Evolutionary conservation across 2,113 vertebrate species (phyloP).

Genomic region (Anolis carolinensis): DNA sequence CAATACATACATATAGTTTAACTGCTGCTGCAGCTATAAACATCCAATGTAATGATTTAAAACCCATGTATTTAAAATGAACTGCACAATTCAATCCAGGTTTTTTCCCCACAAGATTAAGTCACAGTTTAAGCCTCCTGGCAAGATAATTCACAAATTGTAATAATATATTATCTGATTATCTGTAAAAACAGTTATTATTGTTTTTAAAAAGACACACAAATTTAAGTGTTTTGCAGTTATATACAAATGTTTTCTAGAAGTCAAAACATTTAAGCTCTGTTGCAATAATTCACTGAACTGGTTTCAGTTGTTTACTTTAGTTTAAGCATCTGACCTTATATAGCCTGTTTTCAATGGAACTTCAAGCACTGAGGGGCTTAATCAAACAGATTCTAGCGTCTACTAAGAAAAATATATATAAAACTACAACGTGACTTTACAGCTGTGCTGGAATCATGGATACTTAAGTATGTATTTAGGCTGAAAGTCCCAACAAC

Average conservation of each 20-base stretch:
- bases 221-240: background rate
- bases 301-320: background rate
- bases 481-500: background rate
- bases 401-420: background rate
- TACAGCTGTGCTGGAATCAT: background rate
- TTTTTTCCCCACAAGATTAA: background rate
- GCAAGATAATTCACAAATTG: background rate
- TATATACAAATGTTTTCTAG: conserved; percentile 1
- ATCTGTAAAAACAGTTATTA: background rate
- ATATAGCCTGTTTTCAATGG: background rate
- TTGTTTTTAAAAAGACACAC: background rate
- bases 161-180: background rate
- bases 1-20: background rate
- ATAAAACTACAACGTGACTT: background rate
- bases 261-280: background rate
- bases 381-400: rapidly evolving
- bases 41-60: background rate
- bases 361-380: background rate
- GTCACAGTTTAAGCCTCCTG: background rate
- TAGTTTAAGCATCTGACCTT: conserved; percentile 20
- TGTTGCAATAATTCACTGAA: background rate
- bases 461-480: too few relatives aligned
- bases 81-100: background rate
- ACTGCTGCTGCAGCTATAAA: background rate
- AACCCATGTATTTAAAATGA: background rate